Base-by-base conservation (phyloP, 2,797 vertebrate species). In the Tinamus major region DNA sequence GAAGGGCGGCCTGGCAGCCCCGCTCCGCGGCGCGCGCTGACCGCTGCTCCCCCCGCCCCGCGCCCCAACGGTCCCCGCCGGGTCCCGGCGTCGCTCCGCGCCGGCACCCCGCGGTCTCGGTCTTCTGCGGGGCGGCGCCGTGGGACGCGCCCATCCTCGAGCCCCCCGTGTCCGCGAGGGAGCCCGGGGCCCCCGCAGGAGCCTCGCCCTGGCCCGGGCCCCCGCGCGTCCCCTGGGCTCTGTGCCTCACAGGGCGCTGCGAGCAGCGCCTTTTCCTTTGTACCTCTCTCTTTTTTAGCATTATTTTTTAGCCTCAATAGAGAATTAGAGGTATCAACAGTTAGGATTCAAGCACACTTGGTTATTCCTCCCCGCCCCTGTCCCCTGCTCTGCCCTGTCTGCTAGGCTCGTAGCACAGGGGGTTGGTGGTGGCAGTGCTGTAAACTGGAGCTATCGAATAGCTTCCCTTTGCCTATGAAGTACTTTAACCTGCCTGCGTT, bases 381-480 rank as follows among this genome's bases (percentile, higher is more conserved):
- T 31, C 20, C 39, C 26, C 31, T 13, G 12, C 8, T 26, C 10
- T 5, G 0, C 26, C 31, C 42, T 7, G 0, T 16, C 3, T 6
- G 8, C 41, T 75, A 18, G 6, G 4, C 3, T 3, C 9, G n/a
- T 2, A 3, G 42, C 13, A 1, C 2, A 4, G 68, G 0, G 16
- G 48, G 21, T 27, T 31, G 0, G 3, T 2, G 29, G 65, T 14
- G 61, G 3, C 10, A 2, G 5, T 18, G 33, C 9, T 39, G 48
- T 18, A 2, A 29, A 26, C 44, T 68, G 33, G n/a, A n/a, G 29
- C 44, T 26, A 8, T 49, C 35, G n/a, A 27, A 33, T 27, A 27
- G 21, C 31, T 31, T 31, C 5, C 31, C 31, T 44, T 69, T 55
- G 33, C 6, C 21, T 19, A 48, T 0, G 1, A 4, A 6, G 5